A percentile compares a stretch with the other conserved stretches of the same genome.
phyloP scores from a whole-genome alignment of 2,113 vertebrate species.

The Bathybates hornii region DNA sequence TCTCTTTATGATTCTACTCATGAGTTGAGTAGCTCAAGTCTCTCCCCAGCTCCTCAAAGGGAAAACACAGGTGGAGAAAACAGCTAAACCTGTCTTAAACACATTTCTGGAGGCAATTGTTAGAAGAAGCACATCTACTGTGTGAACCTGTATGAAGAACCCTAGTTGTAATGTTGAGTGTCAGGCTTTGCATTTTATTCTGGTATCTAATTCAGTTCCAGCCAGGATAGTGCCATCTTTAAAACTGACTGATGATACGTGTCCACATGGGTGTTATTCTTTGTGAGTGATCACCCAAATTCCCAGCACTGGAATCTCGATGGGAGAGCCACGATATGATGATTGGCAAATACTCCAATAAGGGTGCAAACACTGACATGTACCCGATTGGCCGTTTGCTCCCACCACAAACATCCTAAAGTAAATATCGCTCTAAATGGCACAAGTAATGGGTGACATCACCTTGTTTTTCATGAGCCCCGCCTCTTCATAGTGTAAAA shows the following conservation, averaged over 20 bases:
- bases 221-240: not conserved
- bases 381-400: not conserved
- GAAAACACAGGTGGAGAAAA: not conserved
- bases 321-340: not conserved
- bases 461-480: not conserved
- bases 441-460: not conserved
- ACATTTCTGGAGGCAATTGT: not conserved
- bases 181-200: not conserved
- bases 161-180: not conserved
- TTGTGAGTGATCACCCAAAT: not conserved
- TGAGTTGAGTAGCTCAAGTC: slow-evolving; percentile 13
- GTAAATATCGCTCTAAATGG: not conserved
- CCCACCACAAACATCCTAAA: not conserved
- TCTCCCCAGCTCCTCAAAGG: not conserved
- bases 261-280: not conserved
- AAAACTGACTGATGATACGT: not conserved
- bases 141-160: not conserved
- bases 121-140: not conserved
- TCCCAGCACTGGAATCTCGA: not conserved
- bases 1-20: not conserved
- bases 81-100: not conserved
- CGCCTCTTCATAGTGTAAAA: not conserved
- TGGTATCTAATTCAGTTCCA: not conserved
- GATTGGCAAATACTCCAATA: not conserved
- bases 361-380: not conserved